A percentile compares a stretch with the other conserved stretches of the same genome.
These are phyloP conservation scores for Drosophila rellima DNA, from an alignment of 2,888 invertebrate genomes.

Conservation along the genomic window DNA sequence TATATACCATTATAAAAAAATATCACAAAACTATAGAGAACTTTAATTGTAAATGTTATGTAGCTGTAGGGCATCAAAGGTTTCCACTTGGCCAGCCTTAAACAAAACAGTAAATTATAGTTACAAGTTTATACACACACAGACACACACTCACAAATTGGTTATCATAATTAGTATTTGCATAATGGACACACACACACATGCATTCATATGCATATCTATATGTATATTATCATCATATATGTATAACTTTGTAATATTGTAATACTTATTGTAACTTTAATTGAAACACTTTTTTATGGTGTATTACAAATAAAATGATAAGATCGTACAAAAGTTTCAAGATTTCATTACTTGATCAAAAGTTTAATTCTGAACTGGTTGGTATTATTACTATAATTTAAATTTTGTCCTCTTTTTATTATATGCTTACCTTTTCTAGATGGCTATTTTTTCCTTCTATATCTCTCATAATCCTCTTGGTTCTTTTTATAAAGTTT, in stretches of 20 bases:
- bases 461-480: too few relatives aligned
- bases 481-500: too few relatives aligned
- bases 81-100: slow-evolving; percentile 46
- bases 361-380: too few relatives aligned
- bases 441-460: too few relatives aligned
- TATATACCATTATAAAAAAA: slow-evolving; percentile 35
- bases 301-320: slow-evolving; percentile 65
- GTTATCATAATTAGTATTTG: slow-evolving; percentile 37
- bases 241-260: slow-evolving; percentile 64
- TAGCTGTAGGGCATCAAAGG: slow-evolving; percentile 52
- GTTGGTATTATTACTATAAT: too few relatives aligned
- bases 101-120: slow-evolving; percentile 31
- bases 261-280: slow-evolving; percentile 66
- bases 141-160: slow-evolving; percentile 52
- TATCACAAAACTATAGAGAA: slow-evolving; percentile 19
- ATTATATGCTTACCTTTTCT: too few relatives aligned
- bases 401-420: too few relatives aligned
- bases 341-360: background rate
- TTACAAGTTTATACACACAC: slow-evolving; percentile 25
- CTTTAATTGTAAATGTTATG: slow-evolving; percentile 52
- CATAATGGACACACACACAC: slow-evolving; percentile 8
- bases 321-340: slow-evolving; percentile 48
- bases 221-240: slow-evolving; percentile 16
- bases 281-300: slow-evolving; percentile 60
- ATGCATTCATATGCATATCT: slow-evolving; percentile 6